A percentile compares a stretch with the other conserved stretches of the same genome.
phyloP scores from a whole-genome alignment of 2,113 vertebrate genomes.

The Phrynocephalus versicolor region DNA sequence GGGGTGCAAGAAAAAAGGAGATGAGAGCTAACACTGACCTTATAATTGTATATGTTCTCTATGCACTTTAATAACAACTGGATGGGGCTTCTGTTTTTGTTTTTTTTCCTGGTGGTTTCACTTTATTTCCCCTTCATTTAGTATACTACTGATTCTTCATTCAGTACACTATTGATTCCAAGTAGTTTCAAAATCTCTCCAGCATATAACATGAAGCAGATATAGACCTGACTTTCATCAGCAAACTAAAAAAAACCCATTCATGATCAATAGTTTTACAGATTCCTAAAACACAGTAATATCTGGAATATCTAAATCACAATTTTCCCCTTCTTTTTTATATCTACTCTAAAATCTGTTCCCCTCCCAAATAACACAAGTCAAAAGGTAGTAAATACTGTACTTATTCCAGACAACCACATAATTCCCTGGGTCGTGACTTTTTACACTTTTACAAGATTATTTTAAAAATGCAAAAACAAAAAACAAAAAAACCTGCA shows the following conservation, averaged over 20 bases:
- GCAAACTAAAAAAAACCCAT: neutral
- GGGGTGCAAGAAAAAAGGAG: no score
- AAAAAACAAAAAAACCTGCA: no score
- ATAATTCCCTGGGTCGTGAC: conserved; percentile 6
- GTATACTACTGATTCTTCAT: no score
- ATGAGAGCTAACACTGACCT: no score
- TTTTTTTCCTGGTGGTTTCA: no score
- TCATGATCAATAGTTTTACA: neutral
- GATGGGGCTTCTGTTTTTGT: no score
- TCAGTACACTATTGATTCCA: no score
- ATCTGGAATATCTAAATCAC: neutral
- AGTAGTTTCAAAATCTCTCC: neutral
- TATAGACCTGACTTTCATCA: neutral
- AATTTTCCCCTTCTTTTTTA: neutral
- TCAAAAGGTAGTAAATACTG: neutral
- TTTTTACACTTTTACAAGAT: neutral
- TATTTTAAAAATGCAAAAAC: neutral
- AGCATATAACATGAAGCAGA: neutral
- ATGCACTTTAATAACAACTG: no score
- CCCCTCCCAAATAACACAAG: neutral
- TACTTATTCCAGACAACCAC: neutral
- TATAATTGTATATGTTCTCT: no score
- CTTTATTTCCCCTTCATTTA: no score
- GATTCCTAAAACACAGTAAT: neutral
- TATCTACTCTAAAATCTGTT: neutral